A percentile compares a stretch with the other conserved stretches of the same genome.
Conservation (phyloP, 2,113 vertebrate species). For the Butorides virescens region DNA sequence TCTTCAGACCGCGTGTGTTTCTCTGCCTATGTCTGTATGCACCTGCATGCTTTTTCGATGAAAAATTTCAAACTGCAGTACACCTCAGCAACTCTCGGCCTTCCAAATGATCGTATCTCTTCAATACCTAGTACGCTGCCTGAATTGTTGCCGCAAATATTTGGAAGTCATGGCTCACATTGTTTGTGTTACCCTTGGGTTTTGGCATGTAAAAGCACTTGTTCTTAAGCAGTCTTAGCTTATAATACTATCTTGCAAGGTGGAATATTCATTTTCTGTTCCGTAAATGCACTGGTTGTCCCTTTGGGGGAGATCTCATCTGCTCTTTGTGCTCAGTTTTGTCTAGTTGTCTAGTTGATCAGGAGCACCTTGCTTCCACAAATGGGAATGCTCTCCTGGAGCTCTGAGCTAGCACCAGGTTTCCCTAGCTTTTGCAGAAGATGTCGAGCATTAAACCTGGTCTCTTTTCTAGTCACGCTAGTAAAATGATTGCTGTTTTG, state of each 20-base stretch:
- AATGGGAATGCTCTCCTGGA: no score
- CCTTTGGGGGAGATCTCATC: background rate
- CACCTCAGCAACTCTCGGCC: rapidly evolving
- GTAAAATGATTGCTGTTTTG: background rate
- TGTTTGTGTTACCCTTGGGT: background rate
- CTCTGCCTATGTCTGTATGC: background rate
- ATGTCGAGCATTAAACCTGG: rapidly evolving
- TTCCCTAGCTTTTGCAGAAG: background rate
- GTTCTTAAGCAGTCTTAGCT: background rate
- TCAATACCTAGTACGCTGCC: background rate
- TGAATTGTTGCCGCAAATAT: background rate
- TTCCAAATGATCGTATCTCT: background rate
- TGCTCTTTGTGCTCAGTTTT: background rate
- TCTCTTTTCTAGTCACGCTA: background rate
- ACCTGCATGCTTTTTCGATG: background rate
- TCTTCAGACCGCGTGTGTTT: rapidly evolving
- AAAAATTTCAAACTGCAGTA: background rate
- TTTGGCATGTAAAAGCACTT: background rate
- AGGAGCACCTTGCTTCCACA: background rate
- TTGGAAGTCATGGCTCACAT: background rate
- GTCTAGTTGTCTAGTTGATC: no score
- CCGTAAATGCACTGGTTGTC: rapidly evolving
- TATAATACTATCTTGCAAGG: background rate
- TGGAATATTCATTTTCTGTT: background rate
- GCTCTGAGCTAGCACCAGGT: background rate